Evolutionary conservation across 1,140 invertebrate species (phyloP).

Genomic region (Dendroctonus valens): DNA sequence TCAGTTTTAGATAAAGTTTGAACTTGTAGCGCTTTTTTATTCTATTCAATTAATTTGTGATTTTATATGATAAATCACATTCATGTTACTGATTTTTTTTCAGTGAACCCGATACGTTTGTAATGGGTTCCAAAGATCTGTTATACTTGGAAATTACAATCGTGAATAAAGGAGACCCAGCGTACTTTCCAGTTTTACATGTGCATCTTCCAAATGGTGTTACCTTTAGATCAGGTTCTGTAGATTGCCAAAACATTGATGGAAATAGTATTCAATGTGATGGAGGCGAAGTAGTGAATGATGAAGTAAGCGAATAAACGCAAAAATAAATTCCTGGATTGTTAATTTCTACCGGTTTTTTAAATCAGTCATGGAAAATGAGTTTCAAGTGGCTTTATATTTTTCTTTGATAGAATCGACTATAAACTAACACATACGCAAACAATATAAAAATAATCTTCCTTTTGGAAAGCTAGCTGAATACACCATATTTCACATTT

Average conservation of each 20-base stretch:
- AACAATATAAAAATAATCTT: too few species aligned
- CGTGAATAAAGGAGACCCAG: constrained; percentile 48
- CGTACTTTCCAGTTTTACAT: constrained; percentile 46
- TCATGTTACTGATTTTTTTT: too few species aligned
- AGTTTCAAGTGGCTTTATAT: too few species aligned
- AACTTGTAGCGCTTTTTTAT: background rate
- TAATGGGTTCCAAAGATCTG: constrained; percentile 47
- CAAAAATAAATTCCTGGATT: background rate
- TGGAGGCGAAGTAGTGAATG: constrained; percentile 1
- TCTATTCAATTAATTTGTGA: background rate
- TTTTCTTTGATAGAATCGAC: too few species aligned
- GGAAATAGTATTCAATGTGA: constrained; percentile 2
- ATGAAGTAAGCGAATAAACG: constrained; percentile 6
- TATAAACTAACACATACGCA: too few species aligned
- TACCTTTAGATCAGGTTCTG: constrained; percentile 37
- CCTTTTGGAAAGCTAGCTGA: background rate
- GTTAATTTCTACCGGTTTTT: background rate
- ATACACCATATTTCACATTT: constrained; percentile 37
- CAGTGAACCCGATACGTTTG: constrained; percentile 39
- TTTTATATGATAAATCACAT: background rate
- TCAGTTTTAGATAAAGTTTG: background rate
- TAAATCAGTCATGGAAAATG: too few species aligned
- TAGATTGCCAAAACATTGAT: constrained; percentile 6
- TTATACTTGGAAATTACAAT: constrained; percentile 43
- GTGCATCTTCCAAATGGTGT: constrained; percentile 45